Percentiles rank a stretch among this genome's conserved stretches.
These are phyloP conservation scores for Pelecanus crispus DNA, from an alignment of 2,113 vertebrate genomes.

Conservation along the genomic window DNA sequence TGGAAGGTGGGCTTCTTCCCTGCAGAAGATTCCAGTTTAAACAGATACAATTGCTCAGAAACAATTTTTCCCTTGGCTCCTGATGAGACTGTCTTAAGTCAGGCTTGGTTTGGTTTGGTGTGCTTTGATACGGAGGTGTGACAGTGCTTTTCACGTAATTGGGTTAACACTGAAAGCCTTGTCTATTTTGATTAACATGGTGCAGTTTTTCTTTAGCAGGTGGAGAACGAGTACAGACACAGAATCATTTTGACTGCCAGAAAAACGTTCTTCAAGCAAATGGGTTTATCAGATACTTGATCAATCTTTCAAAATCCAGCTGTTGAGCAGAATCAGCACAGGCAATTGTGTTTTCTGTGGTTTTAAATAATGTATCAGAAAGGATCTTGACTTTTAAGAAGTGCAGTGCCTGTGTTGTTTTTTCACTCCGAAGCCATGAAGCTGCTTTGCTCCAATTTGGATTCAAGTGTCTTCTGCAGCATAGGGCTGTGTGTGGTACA, in stretches of 20 bases:
- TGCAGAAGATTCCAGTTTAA: not conserved
- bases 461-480: not conserved
- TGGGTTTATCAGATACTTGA: not conserved
- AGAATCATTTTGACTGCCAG: not conserved
- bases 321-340: not conserved
- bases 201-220: not conserved
- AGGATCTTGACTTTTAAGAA: not conserved
- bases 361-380: constrained; percentile 20
- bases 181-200: not conserved
- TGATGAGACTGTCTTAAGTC: not conserved
- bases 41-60: not conserved
- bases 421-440: not conserved
- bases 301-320: constrained; percentile 29
- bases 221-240: not conserved
- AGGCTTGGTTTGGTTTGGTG: not conserved
- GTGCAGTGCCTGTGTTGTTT: not conserved
- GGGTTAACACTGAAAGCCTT: not conserved
- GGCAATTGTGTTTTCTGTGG: not conserved
- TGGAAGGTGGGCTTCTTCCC: not conserved
- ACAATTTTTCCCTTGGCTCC: not conserved
- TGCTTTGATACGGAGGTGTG: not conserved
- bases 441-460: not conserved
- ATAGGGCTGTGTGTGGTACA: not conserved
- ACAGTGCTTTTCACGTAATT: not conserved
- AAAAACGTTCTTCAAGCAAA: not conserved